These are phyloP conservation scores for Isotomurus palustris DNA, from an alignment of 2,888 invertebrate genomes.

Conservation along the genomic window DNA sequence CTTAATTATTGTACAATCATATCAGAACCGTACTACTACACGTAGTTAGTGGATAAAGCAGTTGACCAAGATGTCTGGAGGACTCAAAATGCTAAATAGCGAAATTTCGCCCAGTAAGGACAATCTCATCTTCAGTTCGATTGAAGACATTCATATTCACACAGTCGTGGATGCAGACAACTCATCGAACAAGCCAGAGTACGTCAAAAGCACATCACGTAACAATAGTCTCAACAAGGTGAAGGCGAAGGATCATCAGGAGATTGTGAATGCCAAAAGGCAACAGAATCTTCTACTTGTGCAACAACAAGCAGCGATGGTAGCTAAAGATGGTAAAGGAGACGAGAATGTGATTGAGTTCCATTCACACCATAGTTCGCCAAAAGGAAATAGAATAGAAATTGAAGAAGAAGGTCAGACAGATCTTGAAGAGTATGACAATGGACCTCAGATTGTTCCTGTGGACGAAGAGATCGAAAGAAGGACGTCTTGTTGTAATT, in stretches of 20 bases:
- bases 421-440: neutral
- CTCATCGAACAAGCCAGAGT: neutral
- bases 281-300: slow-evolving; percentile 7
- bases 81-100: slow-evolving; percentile 35
- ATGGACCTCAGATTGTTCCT: slow-evolving; percentile 24
- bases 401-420: neutral
- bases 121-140: slow-evolving; percentile 34
- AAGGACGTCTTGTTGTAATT: neutral
- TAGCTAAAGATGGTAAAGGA: neutral
- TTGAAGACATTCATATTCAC: slow-evolving; percentile 32
- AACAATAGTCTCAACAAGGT: slow-evolving; percentile 5
- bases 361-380: too few relatives aligned
- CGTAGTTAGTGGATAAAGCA: neutral
- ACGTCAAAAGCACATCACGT: neutral
- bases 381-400: too few relatives aligned
- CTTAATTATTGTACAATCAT: too few relatives aligned
- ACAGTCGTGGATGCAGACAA: slow-evolving; percentile 26
- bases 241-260: slow-evolving; percentile 4
- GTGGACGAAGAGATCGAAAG: slow-evolving; percentile 14
- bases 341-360: slow-evolving; percentile 3
- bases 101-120: slow-evolving; percentile 36
- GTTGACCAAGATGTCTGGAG: slow-evolving; percentile 23
- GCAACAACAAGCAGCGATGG: slow-evolving; percentile 1
- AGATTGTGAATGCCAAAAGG: neutral
- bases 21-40: too few relatives aligned